These are phyloP conservation scores for Dreissena polymorpha DNA, from an alignment of 1,140 invertebrate genomes.

Conservation along the genomic window DNA sequence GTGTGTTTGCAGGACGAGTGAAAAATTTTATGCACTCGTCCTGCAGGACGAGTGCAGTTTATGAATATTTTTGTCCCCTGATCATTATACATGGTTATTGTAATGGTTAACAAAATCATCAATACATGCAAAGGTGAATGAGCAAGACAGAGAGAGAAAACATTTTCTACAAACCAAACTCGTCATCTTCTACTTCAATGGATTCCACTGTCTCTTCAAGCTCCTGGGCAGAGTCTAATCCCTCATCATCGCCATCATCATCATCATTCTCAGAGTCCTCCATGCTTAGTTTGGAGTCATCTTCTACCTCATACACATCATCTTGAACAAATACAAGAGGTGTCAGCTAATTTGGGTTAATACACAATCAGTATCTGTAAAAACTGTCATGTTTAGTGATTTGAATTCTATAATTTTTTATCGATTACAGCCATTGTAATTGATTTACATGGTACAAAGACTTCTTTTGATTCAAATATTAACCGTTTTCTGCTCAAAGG, in stretches of 20 bases:
- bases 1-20: no score
- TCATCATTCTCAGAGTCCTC: slow-evolving; percentile 50
- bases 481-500: no score
- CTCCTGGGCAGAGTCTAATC: no score
- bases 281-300: slow-evolving; percentile 51
- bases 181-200: slow-evolving; percentile 68
- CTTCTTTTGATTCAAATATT: no score
- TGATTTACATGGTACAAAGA: no score
- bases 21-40: no score
- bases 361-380: no score
- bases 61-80: no score
- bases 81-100: background rate
- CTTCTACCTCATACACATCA: slow-evolving; percentile 74
- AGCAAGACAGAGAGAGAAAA: background rate
- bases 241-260: slow-evolving; percentile 53
- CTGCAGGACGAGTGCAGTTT: no score
- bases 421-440: no score
- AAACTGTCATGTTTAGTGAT: no score
- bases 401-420: no score
- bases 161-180: slow-evolving; percentile 16
- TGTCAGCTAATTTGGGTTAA: background rate
- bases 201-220: slow-evolving; percentile 33
- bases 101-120: background rate
- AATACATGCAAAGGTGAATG: background rate
- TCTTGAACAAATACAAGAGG: slow-evolving; percentile 51